Evolutionary conservation across 92 coral and sea anemone species (phyloP).

Genomic region (Micromussa lordhowensis): DNA sequence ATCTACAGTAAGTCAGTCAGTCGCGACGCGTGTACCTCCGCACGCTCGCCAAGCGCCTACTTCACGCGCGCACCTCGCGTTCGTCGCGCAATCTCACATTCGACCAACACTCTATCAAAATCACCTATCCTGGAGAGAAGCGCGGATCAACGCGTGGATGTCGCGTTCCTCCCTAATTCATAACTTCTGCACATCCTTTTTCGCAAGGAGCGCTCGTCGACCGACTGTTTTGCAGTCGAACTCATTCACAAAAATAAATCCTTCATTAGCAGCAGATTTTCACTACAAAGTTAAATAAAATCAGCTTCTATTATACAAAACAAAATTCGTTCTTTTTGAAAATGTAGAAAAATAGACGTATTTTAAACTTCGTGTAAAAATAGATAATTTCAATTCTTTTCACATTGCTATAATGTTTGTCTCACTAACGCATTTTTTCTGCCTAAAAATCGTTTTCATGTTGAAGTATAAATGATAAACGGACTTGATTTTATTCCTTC

Average conservation of each 20-base stretch:
- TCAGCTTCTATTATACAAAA: neutral
- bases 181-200: neutral
- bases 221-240: neutral
- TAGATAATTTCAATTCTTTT: neutral
- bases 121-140: conserved; percentile 3
- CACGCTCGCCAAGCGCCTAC: no score
- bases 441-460: neutral
- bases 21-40: no score
- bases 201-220: neutral
- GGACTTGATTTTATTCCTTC: neutral
- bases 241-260: neutral
- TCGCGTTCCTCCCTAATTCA: neutral
- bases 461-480: neutral
- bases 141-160: neutral
- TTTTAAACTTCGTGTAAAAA: conserved; percentile 17
- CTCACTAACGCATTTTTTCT: neutral
- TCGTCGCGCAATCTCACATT: neutral
- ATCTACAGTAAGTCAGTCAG: no score
- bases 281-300: neutral
- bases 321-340: neutral
- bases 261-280: neutral
- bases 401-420: neutral
- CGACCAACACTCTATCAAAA: neutral
- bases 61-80: neutral
- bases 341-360: neutral